Conservation (phyloP, 2,113 vertebrate genomes). For the Engystomops pustulosus region DNA sequence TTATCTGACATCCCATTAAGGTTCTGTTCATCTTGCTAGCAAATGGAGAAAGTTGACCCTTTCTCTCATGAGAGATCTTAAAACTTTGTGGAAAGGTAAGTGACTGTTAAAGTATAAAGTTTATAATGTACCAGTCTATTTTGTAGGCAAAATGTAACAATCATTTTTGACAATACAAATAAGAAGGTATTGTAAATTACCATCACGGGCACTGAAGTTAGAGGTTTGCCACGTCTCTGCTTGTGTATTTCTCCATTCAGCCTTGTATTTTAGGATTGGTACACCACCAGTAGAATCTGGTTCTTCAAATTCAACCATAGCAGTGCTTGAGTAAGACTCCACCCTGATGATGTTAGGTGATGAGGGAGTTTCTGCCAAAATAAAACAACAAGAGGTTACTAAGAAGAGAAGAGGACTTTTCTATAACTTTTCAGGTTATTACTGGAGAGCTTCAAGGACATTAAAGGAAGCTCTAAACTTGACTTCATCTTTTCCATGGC, state of each 20-base stretch:
- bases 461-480: neutral
- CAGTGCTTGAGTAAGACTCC: conserved; percentile 92
- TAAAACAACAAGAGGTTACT: neutral
- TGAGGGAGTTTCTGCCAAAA: conserved; percentile 87
- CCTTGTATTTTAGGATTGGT: conserved; percentile 89
- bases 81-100: too few species aligned
- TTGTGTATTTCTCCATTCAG: conserved; percentile 80
- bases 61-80: too few species aligned
- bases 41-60: too few species aligned
- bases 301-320: conserved; percentile 87
- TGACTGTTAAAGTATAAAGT: too few species aligned
- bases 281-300: conserved; percentile 92
- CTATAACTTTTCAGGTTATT: neutral
- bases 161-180: neutral
- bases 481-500: neutral
- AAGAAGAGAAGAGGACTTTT: too few species aligned
- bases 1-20: too few species aligned
- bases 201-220: conserved; percentile 83
- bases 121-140: neutral
- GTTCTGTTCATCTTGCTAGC: too few species aligned
- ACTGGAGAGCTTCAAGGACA: neutral
- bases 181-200: conserved; percentile 65
- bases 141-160: neutral
- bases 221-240: conserved; percentile 78
- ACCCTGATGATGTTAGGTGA: conserved; percentile 85